These are phyloP conservation scores for Digitonthophagus gazella DNA, from an alignment of 2,888 invertebrate species.

Conservation along the genomic window DNA sequence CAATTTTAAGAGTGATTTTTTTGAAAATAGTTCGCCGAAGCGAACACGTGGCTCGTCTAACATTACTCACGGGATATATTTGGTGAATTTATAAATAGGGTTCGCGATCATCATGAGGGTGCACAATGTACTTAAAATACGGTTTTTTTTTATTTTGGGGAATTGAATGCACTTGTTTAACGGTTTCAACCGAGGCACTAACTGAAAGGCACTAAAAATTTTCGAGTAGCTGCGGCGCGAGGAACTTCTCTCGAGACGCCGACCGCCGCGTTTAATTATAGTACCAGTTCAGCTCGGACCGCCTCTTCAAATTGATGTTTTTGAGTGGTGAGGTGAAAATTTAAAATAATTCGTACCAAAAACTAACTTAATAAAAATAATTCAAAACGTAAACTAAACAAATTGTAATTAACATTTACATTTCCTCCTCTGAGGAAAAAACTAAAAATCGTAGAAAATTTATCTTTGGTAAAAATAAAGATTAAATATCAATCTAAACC, in stretches of 20 bases:
- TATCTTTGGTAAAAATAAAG: too few species aligned
- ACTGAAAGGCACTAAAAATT: not conserved
- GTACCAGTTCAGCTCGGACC: constrained; percentile 41
- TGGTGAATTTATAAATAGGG: constrained; percentile 22
- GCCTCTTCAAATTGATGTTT: constrained; percentile 44
- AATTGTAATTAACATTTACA: too few species aligned
- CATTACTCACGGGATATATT: constrained; percentile 34
- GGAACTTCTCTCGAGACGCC: not conserved
- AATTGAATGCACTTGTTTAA: not conserved
- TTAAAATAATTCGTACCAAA: not conserved
- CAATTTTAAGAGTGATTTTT: constrained; percentile 30
- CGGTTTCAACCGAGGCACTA: not conserved
- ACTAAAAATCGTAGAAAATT: too few species aligned
- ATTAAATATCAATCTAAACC: too few species aligned
- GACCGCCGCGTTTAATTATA: not conserved
- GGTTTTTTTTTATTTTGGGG: not conserved
- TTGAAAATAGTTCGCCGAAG: constrained; percentile 27
- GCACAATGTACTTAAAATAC: not conserved
- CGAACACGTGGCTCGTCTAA: constrained; percentile 18
- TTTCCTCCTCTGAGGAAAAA: too few species aligned
- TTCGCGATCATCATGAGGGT: not conserved
- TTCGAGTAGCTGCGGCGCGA: not conserved
- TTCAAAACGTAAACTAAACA: too few species aligned
- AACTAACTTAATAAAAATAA: not conserved
- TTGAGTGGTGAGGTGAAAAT: constrained; percentile 6